Conservation (phyloP, 2,797 vertebrate species). For the Podargus strigoides region DNA sequence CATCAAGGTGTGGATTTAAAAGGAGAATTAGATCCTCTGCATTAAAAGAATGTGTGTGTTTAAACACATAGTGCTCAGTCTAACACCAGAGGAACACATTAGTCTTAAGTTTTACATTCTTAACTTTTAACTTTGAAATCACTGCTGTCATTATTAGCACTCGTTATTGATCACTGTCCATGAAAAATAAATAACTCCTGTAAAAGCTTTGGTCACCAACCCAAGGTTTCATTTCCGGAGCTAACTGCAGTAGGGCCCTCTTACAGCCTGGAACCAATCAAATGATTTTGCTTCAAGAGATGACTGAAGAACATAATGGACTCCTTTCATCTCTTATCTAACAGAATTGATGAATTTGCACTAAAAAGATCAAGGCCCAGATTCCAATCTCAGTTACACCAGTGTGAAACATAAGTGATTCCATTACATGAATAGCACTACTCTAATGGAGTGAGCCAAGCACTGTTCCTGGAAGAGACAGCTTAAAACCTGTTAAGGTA, state of each 20-base stretch:
- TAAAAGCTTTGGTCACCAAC: background rate
- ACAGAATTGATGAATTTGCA: constrained; percentile 37
- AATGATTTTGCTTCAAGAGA: constrained; percentile 21
- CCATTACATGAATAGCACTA: background rate
- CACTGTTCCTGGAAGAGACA: background rate
- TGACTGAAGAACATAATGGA: background rate
- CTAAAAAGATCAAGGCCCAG: constrained; percentile 27
- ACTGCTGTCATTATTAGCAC: background rate
- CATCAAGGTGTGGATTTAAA: background rate
- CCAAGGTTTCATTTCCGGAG: background rate
- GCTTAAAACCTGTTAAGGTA: background rate
- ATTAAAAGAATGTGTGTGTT: background rate
- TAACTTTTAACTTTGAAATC: background rate
- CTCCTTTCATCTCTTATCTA: constrained; percentile 40
- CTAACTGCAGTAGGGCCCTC: background rate
- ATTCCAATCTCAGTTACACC: background rate
- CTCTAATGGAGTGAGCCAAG: background rate
- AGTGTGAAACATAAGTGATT: background rate
- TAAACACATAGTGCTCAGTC: background rate
- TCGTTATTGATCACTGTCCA: background rate
- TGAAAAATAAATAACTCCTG: constrained; percentile 11
- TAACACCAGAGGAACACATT: background rate
- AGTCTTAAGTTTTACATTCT: background rate
- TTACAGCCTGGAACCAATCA: background rate
- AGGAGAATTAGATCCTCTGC: background rate